Base-by-base conservation (phyloP, 2,888 invertebrate genomes). In the Drosophila cognata region DNA sequence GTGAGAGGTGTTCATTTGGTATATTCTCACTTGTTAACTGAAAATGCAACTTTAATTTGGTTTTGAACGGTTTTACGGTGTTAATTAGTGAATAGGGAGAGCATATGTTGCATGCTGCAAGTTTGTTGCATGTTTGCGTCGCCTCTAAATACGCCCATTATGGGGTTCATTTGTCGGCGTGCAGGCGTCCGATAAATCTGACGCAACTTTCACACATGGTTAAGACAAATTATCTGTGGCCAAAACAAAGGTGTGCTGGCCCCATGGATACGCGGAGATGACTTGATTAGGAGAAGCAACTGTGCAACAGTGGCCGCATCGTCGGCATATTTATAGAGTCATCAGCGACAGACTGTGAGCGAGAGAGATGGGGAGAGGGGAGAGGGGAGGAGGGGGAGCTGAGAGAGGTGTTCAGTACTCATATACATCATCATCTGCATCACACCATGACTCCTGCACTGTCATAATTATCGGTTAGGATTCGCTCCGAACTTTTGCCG, bases 381-480 rank as follows among this genome's bases (percentile, higher is more conserved):
- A 4, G 0, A 3, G 38, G 10, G 8, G 4, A 33, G 21, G 21
- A 1, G 36, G 38, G 38, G 38, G 18, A 21, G 21, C 21, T 43
- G 43, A 5, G n/a, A 41, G 43, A 46, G 56, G 64, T 36, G 66
- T 68, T 59, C 58, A 55, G 28, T 29, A 29, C 55, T 71, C 71
- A 80, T 71, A 84, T 85, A 76, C 82, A 88, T 88, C 90, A 89
- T 87, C 86, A 78, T 76, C 80, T 79, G 86, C 79, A 81, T 65
- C 86, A 74, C 79, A 82, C 86, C 71, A 81, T 82, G 91, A 88
- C 91, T 91, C 88, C 90, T 89, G 88, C 92, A 84, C 83, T 92
- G 91, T 91, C 92, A 91, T 92, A 91, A 91, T 92, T 92, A 91
- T 91, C 81, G 83, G 88, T 79, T 91, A 83, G 86, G 84, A 88